Evolutionary conservation across 2,797 vertebrate genomes (phyloP).

Genomic region (Lutjanus campechanus): DNA sequence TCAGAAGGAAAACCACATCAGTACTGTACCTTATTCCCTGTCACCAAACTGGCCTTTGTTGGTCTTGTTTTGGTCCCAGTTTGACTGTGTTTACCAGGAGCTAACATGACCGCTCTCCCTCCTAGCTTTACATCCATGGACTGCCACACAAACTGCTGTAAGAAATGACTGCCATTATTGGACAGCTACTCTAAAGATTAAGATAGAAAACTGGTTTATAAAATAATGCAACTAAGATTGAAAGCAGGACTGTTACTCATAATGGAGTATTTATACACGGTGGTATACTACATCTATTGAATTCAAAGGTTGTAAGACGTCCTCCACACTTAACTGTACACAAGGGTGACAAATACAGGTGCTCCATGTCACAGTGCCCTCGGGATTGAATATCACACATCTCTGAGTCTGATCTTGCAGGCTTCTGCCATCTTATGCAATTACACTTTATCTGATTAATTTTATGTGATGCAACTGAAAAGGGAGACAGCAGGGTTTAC

Average conservation of each 20-base stretch:
- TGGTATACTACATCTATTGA: rapidly evolving
- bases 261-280: background rate
- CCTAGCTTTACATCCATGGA: too few species aligned
- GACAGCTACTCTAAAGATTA: background rate
- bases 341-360: background rate
- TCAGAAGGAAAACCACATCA: too few species aligned
- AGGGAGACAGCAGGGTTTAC: constrained; percentile 2
- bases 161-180: background rate
- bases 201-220: too few species aligned
- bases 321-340: background rate
- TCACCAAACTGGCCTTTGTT: too few species aligned
- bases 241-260: background rate
- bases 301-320: background rate
- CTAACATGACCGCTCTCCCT: too few species aligned
- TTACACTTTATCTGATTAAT: constrained; percentile 27
- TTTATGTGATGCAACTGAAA: constrained; percentile 25
- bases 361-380: constrained; percentile 22
- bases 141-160: too few species aligned
- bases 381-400: constrained; percentile 21
- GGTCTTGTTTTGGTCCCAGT: too few species aligned
- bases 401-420: constrained; percentile 3
- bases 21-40: too few species aligned
- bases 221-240: too few species aligned
- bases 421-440: constrained; percentile 21
- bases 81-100: too few species aligned